Conservation (phyloP, 2,888 invertebrate genomes). For the Artemia sinica region DNA sequence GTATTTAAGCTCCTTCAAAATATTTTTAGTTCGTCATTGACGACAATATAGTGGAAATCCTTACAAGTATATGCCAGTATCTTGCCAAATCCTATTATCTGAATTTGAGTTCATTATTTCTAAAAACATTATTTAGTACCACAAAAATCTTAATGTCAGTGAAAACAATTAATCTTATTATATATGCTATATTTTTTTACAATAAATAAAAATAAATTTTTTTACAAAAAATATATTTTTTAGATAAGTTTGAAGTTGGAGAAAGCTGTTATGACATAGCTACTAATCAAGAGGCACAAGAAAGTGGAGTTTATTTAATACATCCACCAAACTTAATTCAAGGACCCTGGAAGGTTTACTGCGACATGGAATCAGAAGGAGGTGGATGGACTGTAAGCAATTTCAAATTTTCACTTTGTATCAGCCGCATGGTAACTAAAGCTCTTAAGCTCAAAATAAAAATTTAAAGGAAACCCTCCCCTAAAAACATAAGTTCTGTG, state of each 20-base stretch:
- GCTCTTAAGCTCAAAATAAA: conserved; percentile 1
- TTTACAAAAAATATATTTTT: neutral
- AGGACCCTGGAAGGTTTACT: conserved; percentile 24
- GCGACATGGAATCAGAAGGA: conserved; percentile 23
- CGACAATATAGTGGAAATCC: too few species aligned
- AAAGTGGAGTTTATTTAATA: conserved; percentile 26
- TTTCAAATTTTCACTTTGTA: neutral
- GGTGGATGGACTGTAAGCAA: conserved; percentile 24
- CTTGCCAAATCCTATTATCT: too few species aligned
- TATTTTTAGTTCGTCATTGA: too few species aligned
- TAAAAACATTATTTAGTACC: too few species aligned
- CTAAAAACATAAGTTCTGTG: too few species aligned
- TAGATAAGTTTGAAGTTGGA: conserved; percentile 24
- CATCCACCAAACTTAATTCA: conserved; percentile 26
- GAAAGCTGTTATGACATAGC: conserved; percentile 26
- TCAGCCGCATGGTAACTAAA: neutral
- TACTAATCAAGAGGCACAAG: conserved; percentile 24
- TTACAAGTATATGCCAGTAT: too few species aligned
- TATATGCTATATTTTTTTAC: too few species aligned
- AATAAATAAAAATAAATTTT: too few species aligned
- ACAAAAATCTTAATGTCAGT: too few species aligned
- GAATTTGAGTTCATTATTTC: too few species aligned
- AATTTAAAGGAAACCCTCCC: neutral
- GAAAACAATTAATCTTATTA: too few species aligned
- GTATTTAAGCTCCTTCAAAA: too few species aligned